A percentile compares a stretch with the other conserved stretches of the same genome.
These are phyloP conservation scores for Hedychridium roseum DNA, from an alignment of 2,888 invertebrate genomes.

Conservation along the genomic window DNA sequence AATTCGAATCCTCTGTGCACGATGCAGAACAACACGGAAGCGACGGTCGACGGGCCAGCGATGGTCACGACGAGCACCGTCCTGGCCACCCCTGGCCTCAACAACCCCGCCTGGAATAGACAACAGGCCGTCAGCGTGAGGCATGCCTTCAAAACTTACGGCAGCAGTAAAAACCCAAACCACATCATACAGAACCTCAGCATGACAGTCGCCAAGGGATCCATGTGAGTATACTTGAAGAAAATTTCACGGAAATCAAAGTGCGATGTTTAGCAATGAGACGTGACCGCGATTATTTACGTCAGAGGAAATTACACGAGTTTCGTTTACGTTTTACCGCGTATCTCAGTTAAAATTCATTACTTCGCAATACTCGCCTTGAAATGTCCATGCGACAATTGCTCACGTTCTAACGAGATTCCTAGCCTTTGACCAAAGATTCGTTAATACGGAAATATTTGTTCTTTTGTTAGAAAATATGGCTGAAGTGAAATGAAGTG, in stretches of 20 bases:
- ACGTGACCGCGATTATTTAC: conserved; percentile 21
- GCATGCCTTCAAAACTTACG: conserved; percentile 89
- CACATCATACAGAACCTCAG: conserved; percentile 88
- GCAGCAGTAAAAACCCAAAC: conserved; percentile 85
- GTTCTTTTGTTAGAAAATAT: neutral
- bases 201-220: conserved; percentile 93
- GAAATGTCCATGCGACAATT: too few species aligned
- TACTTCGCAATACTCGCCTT: too few species aligned
- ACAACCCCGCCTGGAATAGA: conserved; percentile 67
- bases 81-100: conserved; percentile 57
- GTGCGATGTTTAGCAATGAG: too few species aligned
- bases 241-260: too few species aligned
- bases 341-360: too few species aligned
- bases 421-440: too few species aligned
- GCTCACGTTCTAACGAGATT: too few species aligned
- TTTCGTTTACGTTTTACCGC: conserved; percentile 2
- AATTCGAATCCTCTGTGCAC: conserved; percentile 39
- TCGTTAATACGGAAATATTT: too few species aligned
- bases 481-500: neutral
- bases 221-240: conserved; percentile 78
- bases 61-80: conserved; percentile 46
- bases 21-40: conserved; percentile 50
- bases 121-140: conserved; percentile 89
- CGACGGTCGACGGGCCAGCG: conserved; percentile 43
- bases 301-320: neutral